Evolutionary conservation across 2,888 invertebrate genomes (phyloP), one percentile per base, ranked within the genome.

Genomic region (Hypena proboscidalis): DNA sequence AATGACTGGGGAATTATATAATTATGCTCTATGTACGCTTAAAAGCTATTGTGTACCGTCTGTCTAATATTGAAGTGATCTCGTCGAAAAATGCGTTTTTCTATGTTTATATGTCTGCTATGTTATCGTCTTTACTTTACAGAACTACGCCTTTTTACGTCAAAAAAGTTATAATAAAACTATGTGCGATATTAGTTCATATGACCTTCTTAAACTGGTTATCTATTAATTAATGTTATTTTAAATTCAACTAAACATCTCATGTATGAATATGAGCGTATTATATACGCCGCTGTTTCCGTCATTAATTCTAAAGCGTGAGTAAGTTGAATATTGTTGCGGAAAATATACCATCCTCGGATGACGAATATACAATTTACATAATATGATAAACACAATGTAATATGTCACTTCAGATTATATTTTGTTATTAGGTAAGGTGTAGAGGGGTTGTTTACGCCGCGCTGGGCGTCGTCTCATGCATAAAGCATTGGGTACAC

Each of bases 401-500:
- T 25, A 31, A 37, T 25, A 25, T 34, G 39, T 43, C 31, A 21
- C 23, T 26, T 32, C 29, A 15, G 33, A 51, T n/a, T 65, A 46
- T 37, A 44, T 44, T 17, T 30, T 44, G 26, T 51, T 55, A 37
- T 52, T 35, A 49, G 29, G 45, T 36, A 46, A 21, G 37, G 33
- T 37, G 50, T 50, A 49, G 31, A 47, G 38, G 48, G 31, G 43
- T 27, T 57, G 70, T 72, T 53, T 66, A 60, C 66, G 44, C 58
- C 44, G 44, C 50, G 49, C 17, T 39, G 57, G 58, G 58, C 56
- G 54, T 34, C 49, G 59, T 22, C 61, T 74, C 73, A 74, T 77
- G 73, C 77, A 77, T 77, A 74, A 74, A 62, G 58, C 58, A 74
- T 68, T 52, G 47, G 43, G 40, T 45, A 48, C 49, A 47, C 21